Evolutionary conservation across 2,888 invertebrate genomes (phyloP), one percentile per base, ranked within the genome.

Genomic region (Meandrusa payeni): DNA sequence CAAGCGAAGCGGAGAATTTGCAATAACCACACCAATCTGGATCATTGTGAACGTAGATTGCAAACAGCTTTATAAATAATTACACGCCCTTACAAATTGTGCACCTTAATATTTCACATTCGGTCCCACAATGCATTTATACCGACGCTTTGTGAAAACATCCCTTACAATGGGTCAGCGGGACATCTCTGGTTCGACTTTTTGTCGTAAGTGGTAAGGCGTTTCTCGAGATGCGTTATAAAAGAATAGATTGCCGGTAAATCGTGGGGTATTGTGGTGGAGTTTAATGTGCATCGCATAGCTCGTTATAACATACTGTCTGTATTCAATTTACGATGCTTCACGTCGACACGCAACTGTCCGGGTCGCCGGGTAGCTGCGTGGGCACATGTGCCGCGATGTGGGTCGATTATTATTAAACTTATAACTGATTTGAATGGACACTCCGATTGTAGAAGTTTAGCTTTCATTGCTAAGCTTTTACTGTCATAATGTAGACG

Each of bases 191-290:
- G 72, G 72, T 74, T 73, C 64, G 76, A 80, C 81, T 86, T 85
- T 82, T 86, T 86, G 79, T 81, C 69, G 71, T 75, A 75, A 82
- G 85, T 78, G 77, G 77, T 65, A 65, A 83, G 86, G 81, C 81
- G 82, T 82, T 77, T 68, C 78, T 75, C 75, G 74, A 73, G 66
- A 68, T 69, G 59, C 52, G 59, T 65, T 69, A 82, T 77, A 85
- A 83, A 78, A 77, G 75, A 80, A 79, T 75, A 85, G 83, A 86
- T 87, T 81, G 86, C 77, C 85, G 82, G 83, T 83, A 83, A 86
- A 86, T 86, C 72, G 78, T 70, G 53, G 73, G 69, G 72, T 76
- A 83, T 85, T 87, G 83, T 86, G 73, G 70, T 57, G 65, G 70
- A 76, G 73, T 83, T 81, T 80, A 77, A 81, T 79, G 65, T 74